phyloP scores from a whole-genome alignment of 2,888 invertebrate genomes.

The Acrocera orbiculus region DNA sequence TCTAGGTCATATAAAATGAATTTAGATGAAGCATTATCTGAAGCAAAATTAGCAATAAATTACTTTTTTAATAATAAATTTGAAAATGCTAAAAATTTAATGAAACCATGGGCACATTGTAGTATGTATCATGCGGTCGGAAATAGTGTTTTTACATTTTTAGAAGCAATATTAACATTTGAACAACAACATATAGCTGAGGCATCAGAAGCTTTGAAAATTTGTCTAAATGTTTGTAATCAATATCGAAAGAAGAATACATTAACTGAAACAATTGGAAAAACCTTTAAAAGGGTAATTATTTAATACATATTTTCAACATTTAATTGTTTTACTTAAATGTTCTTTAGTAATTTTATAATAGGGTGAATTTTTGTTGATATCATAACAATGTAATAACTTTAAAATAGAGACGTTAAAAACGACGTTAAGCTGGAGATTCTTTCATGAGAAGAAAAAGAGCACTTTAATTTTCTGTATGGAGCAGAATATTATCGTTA shows the following conservation, averaged over 20 bases:
- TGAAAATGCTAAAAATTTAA: conserved; percentile 55
- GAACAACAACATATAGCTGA: conserved; percentile 59
- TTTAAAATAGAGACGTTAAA: too few species aligned
- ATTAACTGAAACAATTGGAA: conserved; percentile 63
- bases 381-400: too few species aligned
- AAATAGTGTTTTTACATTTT: conserved; percentile 68
- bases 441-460: too few species aligned
- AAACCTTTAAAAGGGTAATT: conserved; percentile 45
- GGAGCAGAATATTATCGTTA: too few species aligned
- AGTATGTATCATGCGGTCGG: conserved; percentile 91
- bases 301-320: too few species aligned
- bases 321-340: too few species aligned
- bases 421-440: too few species aligned
- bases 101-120: conserved; percentile 61
- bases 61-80: conserved; percentile 88
- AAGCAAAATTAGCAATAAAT: conserved; percentile 63
- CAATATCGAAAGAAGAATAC: conserved; percentile 34
- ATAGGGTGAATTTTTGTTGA: too few species aligned
- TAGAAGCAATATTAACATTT: conserved; percentile 86
- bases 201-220: conserved; percentile 59
- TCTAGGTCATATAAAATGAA: conserved; percentile 16
- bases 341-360: too few species aligned
- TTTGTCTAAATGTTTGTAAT: conserved; percentile 62
- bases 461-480: too few species aligned
- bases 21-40: conserved; percentile 41